Percentiles rank a stretch among this genome's conserved stretches.
These are phyloP conservation scores for Penaeus chinensis DNA, from an alignment of 1,140 invertebrate species.

Conservation along the genomic window DNA sequence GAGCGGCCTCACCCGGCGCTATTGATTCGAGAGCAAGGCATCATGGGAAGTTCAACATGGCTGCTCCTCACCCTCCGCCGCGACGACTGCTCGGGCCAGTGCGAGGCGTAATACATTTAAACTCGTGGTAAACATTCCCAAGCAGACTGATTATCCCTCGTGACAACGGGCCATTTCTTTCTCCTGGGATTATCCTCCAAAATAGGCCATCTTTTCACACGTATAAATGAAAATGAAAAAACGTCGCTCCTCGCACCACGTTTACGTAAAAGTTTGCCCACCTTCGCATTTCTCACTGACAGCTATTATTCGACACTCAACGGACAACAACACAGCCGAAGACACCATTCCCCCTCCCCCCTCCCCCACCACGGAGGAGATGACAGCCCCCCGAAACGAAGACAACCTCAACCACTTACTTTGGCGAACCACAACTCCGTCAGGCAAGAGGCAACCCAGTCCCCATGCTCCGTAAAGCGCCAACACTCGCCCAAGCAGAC, in stretches of 20 bases:
- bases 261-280: neutral
- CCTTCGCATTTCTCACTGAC: neutral
- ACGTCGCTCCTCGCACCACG: neutral
- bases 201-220: no score
- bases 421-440: slow-evolving; percentile 5
- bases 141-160: no score
- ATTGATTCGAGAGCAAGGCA: slow-evolving; percentile 20
- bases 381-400: neutral
- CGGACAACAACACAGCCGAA: neutral
- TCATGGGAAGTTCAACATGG: slow-evolving; percentile 22
- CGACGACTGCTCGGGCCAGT: neutral
- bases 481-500: slow-evolving; percentile 1
- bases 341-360: neutral
- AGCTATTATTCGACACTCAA: neutral
- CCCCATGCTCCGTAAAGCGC: slow-evolving; percentile 20
- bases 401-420: neutral
- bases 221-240: no score
- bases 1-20: slow-evolving; percentile 5
- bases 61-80: neutral
- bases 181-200: no score
- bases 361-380: neutral
- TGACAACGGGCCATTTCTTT: no score
- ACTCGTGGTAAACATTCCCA: neutral
- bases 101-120: neutral
- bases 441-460: neutral